Base-by-base conservation (phyloP, 2,797 vertebrate species). In the Sebastolobus altivelis region DNA sequence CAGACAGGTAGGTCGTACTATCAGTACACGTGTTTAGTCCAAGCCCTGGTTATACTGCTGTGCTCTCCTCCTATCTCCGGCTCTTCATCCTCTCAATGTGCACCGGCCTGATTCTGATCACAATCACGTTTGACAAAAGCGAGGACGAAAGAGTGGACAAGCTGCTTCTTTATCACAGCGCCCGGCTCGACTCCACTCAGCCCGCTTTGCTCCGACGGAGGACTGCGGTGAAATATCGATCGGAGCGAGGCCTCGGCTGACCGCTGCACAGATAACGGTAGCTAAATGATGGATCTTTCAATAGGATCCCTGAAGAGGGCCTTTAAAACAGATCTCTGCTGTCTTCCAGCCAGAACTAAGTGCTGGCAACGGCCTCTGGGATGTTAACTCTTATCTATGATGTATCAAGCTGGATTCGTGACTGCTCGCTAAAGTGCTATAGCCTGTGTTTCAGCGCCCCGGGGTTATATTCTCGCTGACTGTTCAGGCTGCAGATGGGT, bases 321-420 rank as follows among this genome's bases (percentile, higher is more conserved):
- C n/a, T 83, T 75, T 75, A 74, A 74, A 91, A 83, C 73, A 56
- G 33, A 88, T 82, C 75, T 80, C 69, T 75, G 79, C 79, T 22
- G 74, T 80, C 81, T 74, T 61, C 37, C 58, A 66, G 79, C 43
- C 60, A 68, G 74, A 85, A 59, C 59, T 38, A 77, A 83, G 68
- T 22, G 46, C 65, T 13, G 6, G 59, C 63, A 29, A 55, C 40
- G 2, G 81, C 80, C 85, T 74, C 8, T 4, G 31, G 79, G 82
- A 85, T 75, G 82, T 78, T 79, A 76, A 40, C 74, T 69, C 85
- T 87, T 83, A 91, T 91, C 83, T 81, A 55, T 37, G 66, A 88
- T 83, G 72, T 73, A 85, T 88, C 66, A 75, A 73, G 74, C 58
- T 79, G 68, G 52, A 74, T 86, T 79, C 25, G 1, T 72, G 87